phyloP scores from a whole-genome alignment of 2,797 vertebrate genomes.

The Petrocephalus schoutedeni region DNA sequence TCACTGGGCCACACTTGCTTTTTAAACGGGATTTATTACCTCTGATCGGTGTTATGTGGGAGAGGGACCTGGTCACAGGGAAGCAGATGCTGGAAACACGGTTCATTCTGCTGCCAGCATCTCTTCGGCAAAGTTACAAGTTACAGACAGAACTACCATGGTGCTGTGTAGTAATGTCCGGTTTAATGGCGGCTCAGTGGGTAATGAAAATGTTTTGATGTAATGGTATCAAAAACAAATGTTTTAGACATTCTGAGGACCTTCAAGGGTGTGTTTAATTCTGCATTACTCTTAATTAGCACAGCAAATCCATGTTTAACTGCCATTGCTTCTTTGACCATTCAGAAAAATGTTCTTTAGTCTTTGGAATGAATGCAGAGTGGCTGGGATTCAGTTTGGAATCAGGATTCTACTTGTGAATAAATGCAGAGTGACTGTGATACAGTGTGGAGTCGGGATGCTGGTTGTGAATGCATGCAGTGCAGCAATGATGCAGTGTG shows the following conservation, averaged over 20 bases:
- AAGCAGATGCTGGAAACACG: not conserved
- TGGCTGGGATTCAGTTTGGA: not conserved
- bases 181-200: not conserved
- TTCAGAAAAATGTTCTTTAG: not conserved
- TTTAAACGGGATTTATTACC: slow-evolving; percentile 6
- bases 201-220: not conserved
- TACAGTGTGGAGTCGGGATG: too few relatives aligned
- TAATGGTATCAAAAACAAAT: not conserved
- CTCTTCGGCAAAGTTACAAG: not conserved
- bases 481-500: not conserved
- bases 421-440: not conserved
- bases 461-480: too few relatives aligned
- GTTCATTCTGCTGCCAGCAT: not conserved
- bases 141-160: not conserved
- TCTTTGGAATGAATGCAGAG: not conserved
- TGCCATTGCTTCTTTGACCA: not conserved
- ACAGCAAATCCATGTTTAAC: not conserved
- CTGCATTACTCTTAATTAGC: not conserved
- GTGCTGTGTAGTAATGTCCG: not conserved
- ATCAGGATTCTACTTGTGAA: not conserved
- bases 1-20: not conserved
- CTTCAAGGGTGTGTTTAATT: not conserved
- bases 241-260: not conserved
- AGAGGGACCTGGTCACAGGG: not conserved
- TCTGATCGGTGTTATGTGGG: not conserved